Evolutionary conservation across 2,888 invertebrate species (phyloP), one percentile per base, ranked within the genome.

Genomic region (Dryadula phaetusa): DNA sequence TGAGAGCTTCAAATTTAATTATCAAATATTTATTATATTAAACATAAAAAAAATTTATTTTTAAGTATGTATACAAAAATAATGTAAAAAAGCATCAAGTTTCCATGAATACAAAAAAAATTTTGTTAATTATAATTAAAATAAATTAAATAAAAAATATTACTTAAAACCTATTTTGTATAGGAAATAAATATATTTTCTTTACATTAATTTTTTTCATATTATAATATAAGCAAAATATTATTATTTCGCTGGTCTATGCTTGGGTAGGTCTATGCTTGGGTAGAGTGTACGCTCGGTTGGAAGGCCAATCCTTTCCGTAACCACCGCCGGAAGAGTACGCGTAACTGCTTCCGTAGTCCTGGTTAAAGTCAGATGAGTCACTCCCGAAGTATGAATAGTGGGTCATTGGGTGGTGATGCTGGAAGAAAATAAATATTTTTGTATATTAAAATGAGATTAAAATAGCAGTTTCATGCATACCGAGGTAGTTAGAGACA

Each of bases 281-380:
- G 4, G 85, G 80, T 69, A 87, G 64, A 1, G 81, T 77, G 62
- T 93, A 93, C 0, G 93, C 93, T 52, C 93, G 79, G 71, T 93
- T 93, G 0, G 92, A 84, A 0, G 93, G 87, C 91, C 93, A 93
- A 63, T 93, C 93, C 69, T 93, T 93, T 0, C 84, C 86, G 56
- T 90, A 92, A 0, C 83, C 89, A 0, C 85, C 86, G 0, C 85
- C 85, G 0, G 91, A 85, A 0, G 90, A 87, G 56, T 90, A 90
- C 0, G 87, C 80, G 62, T 90, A 89, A 42, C 74, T 84, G 71
- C 81, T 90, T 0, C 83, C 84, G 72, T 92, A 93, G 67, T 93
- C 93, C 0, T 87, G 79, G 32, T 81, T 87, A 79, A 84, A 91
- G 73, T 92, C 92, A 0, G 78, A 83, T 0, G 85, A 52, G 32